Evolutionary conservation across 2,888 invertebrate species (phyloP).

Genomic region (Dicyrtomina minuta): DNA sequence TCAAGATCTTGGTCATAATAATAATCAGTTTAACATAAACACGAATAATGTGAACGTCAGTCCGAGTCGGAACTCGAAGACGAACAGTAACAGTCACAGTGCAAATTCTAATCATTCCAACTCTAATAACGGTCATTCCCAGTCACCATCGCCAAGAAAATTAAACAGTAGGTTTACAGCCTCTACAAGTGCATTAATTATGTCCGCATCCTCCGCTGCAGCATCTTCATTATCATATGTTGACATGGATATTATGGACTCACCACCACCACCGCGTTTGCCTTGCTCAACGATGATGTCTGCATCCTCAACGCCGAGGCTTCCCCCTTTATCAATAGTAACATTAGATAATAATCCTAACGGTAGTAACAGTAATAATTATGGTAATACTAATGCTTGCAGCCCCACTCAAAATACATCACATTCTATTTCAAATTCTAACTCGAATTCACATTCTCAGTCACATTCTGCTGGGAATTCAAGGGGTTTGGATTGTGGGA

Average conservation of each 20-base stretch:
- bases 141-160: conserved; percentile 10
- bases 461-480: too few species aligned
- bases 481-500: too few species aligned
- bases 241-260: background rate
- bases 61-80: background rate
- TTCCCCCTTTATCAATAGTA: background rate
- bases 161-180: conserved; percentile 10
- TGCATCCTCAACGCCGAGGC: background rate
- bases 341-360: background rate
- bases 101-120: too few species aligned
- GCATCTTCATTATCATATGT: background rate
- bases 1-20: background rate
- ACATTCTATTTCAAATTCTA: too few species aligned
- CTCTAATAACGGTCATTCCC: too few species aligned
- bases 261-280: background rate
- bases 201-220: too few species aligned
- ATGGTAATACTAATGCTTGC: background rate
- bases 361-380: background rate
- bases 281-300: background rate
- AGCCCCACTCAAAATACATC: too few species aligned
- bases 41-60: too few species aligned
- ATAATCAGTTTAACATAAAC: background rate
- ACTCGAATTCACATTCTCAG: too few species aligned
- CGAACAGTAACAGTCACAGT: background rate
- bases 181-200: background rate